Base-by-base conservation (phyloP, 1,140 invertebrate genomes). In the Melipona quadrifasciata region DNA sequence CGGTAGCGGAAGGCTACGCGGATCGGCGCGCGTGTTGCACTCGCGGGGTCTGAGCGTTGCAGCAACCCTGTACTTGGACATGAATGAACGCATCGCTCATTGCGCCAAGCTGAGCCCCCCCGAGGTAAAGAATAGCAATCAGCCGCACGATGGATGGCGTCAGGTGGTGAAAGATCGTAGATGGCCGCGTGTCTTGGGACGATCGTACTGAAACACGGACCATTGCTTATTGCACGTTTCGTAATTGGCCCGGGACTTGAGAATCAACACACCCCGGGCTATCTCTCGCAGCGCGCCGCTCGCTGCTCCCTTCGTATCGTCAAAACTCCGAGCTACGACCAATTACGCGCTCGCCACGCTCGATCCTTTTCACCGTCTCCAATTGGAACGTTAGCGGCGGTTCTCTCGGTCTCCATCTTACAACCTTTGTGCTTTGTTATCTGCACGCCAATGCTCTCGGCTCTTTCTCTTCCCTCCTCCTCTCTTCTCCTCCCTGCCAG, bases 81-180 rank as follows among this genome's bases (percentile, higher is more conserved):
- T 92, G 92, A 93, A 93, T 93, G 92, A 92, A 92, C 90, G 90
- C 89, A 91, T 91, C 88, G 86, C 82, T 91, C 90, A 92, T 92
- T 92, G 91, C 88, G 86, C 82, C 67, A 77, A 61, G 39, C 39
- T 24, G 77, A 53, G 24, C 70, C 86, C 85, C 85, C 90, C 80
- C 80, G 71, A 88, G 88, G 87, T 88, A 87, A 87, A 91, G 91
- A 93, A 92, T 91, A 88, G 91, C 86, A 91, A 91, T 93, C 90
- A 92, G 81, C 86, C 85, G 88, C 81, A 90, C 76, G 89, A 92
- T 91, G 91, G 86, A 92, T 92, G 90, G 91, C 91, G 90, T 93
- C 90, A 92, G 91, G 92, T 93, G 92, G 91, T 83, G 87, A 92
- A 87, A 91, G 90, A 92, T 88, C 71, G 84, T 68, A 85, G 79